Conservation (phyloP, 1,140 invertebrate genomes). For the Drosophila ohnishii region DNA sequence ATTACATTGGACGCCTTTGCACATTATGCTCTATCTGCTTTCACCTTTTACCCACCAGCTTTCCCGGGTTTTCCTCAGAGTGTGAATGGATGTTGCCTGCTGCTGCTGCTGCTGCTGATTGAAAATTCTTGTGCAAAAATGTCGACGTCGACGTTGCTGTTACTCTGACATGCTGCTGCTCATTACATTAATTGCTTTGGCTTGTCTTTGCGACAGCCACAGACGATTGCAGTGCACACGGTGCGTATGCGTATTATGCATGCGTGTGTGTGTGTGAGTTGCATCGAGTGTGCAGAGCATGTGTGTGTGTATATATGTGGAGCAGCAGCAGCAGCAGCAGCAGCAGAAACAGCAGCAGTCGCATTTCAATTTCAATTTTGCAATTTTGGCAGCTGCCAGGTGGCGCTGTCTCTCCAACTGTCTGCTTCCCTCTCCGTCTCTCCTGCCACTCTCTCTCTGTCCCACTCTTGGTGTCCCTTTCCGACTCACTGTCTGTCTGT, state of each 20-base stretch:
- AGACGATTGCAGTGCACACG: conserved; percentile 58
- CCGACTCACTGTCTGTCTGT: conserved; percentile 8
- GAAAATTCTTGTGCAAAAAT: conserved; percentile 82
- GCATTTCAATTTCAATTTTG: conserved; percentile 82
- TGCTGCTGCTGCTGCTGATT: conserved; percentile 49
- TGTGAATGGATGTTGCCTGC: conserved; percentile 47
- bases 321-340: conserved; percentile 32
- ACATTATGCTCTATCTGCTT: conserved; percentile 64
- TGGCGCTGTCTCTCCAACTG: conserved; percentile 79
- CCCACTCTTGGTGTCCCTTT: neutral
- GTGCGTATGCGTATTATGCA: conserved; percentile 78
- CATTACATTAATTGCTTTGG: conserved; percentile 81
- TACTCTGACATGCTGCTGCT: conserved; percentile 75
- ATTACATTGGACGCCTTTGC: conserved; percentile 78
- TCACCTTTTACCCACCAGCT: conserved; percentile 9
- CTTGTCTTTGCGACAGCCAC: conserved; percentile 77
- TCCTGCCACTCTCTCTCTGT: neutral
- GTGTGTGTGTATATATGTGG: conserved; percentile 25
- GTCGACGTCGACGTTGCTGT: conserved; percentile 74
- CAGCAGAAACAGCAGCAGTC: conserved; percentile 59
- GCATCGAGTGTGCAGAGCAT: conserved; percentile 2
- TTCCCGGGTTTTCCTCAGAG: neutral
- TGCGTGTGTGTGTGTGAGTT: conserved; percentile 49
- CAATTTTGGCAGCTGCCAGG: conserved; percentile 81
- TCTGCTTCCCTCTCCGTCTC: conserved; percentile 40